A percentile compares a stretch with the other conserved stretches of the same genome.
phyloP scores from a whole-genome alignment of 2,113 vertebrate species.

The Trematomus loennbergii region DNA sequence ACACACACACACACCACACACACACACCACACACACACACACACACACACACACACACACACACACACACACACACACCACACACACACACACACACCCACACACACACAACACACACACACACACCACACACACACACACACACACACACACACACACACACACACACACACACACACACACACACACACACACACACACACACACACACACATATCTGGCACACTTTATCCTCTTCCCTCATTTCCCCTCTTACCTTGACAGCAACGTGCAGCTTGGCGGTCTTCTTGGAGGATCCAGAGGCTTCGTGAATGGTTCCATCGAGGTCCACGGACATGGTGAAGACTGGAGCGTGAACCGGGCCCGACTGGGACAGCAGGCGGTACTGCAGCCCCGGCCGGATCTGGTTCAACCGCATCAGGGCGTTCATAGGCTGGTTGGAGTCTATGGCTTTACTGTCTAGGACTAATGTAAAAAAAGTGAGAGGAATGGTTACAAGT shows the following conservation, averaged over 20 bases:
- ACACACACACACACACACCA: conserved; percentile 19
- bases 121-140: conserved; percentile 19
- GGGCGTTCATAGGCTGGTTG: conserved; percentile 95
- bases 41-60: background rate
- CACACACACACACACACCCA: conserved; percentile 11
- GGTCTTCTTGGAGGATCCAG: conserved; percentile 98
- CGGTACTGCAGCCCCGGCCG: conserved; percentile 98
- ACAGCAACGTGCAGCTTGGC: conserved; percentile 99
- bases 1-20: conserved; percentile 26
- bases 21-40: too few species aligned
- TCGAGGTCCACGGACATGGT: conserved; percentile 99
- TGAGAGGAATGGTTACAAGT: conserved; percentile 1
- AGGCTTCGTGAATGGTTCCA: conserved; percentile 95
- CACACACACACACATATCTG: background rate
- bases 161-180: background rate
- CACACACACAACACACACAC: background rate
- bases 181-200: background rate
- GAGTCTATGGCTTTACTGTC: conserved; percentile 99
- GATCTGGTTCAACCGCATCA: conserved; percentile 99
- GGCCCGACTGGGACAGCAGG: conserved; percentile 97
- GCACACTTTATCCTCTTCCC: accelerated
- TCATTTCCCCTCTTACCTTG: conserved; percentile 85
- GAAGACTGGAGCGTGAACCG: conserved; percentile 98
- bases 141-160: conserved; percentile 20
- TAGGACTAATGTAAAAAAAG: conserved; percentile 84